Evolutionary conservation across 2,888 invertebrate species (phyloP), one percentile per base, ranked within the genome.

Genomic region (Leptopilina drosophilae): DNA sequence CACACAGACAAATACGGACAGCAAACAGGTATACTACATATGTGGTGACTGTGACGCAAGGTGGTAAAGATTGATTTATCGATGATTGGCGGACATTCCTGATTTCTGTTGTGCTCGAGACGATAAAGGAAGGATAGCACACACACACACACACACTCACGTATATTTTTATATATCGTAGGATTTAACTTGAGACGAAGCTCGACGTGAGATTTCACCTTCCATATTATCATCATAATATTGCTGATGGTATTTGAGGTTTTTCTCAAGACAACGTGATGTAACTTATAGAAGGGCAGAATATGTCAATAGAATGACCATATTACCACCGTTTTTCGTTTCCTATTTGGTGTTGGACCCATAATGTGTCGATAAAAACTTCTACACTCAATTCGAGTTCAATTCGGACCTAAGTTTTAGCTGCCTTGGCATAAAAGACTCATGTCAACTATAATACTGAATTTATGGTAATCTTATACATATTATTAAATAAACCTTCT

Each of bases 81-180:
- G 89, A 88, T 87, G 87, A 89, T 90, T 88, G 87, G 87, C 85
- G 85, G 82, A 82, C 86, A 87, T 88, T 88, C 64, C 73, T 73
- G 73, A 73, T 69, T 69, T 69, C 69, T 69, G 69, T 69, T 20
- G 46, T 77, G 64, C 64, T 64, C 77, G 9, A 26, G 49, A 77
- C 53, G 64, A 49, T 49, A 12, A 33, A 59, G 53, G 20, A 53
- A 75, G 75, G 53, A 75, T 15, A n/a, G 75, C 33, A 75, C 26
- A 77, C 14, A 64, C 8, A 12, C 26, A 69, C 33, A 56, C n/a
- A 75, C 26, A 65, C 8, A 49, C 7, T 5, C 46, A 33, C 33
- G 3, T 5, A 33, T 5, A 5, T 33, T 33, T 5, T 33, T 5
- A 33, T 33, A 33, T 33, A 56, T 73, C 56, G 56, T n/a, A 73